Evolutionary conservation across 2,888 invertebrate species (phyloP).

Genomic region (Drosophila cognata): DNA sequence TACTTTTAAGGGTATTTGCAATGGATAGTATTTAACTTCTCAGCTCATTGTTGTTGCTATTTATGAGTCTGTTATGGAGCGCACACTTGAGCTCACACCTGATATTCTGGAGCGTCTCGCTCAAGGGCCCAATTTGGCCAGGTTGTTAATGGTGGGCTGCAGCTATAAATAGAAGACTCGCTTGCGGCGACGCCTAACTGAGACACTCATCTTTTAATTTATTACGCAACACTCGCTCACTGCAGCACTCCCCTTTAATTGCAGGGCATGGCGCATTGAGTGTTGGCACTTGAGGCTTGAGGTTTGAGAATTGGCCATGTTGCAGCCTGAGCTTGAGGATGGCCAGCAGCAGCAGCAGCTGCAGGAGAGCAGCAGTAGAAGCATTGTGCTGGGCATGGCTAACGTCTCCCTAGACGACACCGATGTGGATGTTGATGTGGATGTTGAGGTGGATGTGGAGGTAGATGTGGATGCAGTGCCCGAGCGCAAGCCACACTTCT

Average conservation of each 20-base stretch:
- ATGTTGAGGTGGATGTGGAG: conserved; percentile 48
- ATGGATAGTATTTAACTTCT: neutral
- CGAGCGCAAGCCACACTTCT: conserved; percentile 87
- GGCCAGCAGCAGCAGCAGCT: conserved; percentile 71
- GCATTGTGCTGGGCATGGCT: conserved; percentile 51
- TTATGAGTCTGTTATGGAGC: conserved; percentile 21
- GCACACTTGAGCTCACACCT: conserved; percentile 48
- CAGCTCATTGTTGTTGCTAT: conserved; percentile 27
- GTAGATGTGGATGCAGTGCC: conserved; percentile 81
- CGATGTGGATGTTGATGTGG: conserved; percentile 40
- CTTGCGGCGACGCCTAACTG: conserved; percentile 26
- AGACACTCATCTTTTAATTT: conserved; percentile 40
- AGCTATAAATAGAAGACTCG: conserved; percentile 56
- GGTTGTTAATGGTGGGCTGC: conserved; percentile 23
- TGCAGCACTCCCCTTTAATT: conserved; percentile 20
- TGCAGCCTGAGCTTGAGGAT: conserved; percentile 67
- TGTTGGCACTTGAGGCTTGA: conserved; percentile 20
- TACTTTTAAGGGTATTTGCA: conserved; percentile 4
- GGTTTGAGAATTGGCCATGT: conserved; percentile 44
- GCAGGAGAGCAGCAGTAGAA: neutral
- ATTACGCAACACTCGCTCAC: conserved; percentile 31
- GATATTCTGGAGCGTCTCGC: conserved; percentile 40
- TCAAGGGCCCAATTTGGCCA: conserved; percentile 35
- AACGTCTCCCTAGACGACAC: conserved; percentile 61
- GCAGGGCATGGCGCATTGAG: conserved; percentile 66